Conservation (phyloP, 2,888 invertebrate species). For the Ametastegia equiseti region DNA sequence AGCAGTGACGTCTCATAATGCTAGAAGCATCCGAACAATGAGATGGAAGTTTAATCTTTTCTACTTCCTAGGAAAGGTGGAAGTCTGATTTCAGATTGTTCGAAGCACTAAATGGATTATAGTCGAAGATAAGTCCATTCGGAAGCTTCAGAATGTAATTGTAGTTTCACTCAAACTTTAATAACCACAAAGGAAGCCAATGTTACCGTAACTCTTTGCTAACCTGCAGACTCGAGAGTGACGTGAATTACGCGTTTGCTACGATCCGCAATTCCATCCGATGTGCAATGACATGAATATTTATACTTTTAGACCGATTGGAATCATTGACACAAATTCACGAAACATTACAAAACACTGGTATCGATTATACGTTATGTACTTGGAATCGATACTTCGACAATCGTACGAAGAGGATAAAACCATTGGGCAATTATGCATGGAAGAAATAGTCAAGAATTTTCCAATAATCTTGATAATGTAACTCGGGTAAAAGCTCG, state of each 20-base stretch:
- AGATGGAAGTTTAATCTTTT: slow-evolving; percentile 3
- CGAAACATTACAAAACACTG: too few species aligned
- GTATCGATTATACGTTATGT: neutral
- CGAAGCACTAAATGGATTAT: neutral
- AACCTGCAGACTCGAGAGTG: neutral
- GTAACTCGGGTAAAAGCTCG: slow-evolving; percentile 6
- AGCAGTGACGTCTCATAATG: slow-evolving; percentile 2
- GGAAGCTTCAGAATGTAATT: slow-evolving; percentile 1
- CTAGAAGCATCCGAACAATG: neutral
- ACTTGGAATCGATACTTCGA: neutral
- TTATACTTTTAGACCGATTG: neutral
- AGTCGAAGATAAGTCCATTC: slow-evolving; percentile 13
- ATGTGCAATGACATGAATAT: too few species aligned
- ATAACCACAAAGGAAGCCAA: slow-evolving; percentile 25
- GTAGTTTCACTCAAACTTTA: neutral
- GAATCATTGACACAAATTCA: neutral
- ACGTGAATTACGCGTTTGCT: neutral
- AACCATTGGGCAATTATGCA: neutral
- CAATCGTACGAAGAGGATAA: neutral
- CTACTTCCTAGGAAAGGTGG: neutral
- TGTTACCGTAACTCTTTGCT: neutral
- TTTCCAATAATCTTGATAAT: slow-evolving; percentile 20
- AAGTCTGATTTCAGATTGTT: slow-evolving; percentile 19
- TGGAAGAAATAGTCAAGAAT: slow-evolving; percentile 3
- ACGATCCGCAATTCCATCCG: too few species aligned